These are phyloP conservation scores for Dolomedes plantarius DNA, from an alignment of 2,888 invertebrate species.

Conservation along the genomic window DNA sequence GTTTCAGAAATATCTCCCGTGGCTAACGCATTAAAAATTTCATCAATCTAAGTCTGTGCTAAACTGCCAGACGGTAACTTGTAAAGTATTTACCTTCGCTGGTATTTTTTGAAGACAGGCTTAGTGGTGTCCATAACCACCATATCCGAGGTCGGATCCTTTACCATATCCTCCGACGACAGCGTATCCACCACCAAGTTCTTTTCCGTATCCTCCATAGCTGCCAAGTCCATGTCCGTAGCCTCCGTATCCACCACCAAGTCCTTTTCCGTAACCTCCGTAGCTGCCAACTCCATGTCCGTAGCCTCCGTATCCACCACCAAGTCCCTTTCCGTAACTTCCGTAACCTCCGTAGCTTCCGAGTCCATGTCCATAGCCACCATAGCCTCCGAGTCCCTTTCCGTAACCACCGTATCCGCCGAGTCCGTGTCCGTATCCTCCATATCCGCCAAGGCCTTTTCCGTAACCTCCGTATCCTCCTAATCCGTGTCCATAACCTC, in stretches of 20 bases:
- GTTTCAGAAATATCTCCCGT: no score
- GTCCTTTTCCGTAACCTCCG: neutral
- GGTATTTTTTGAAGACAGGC: neutral
- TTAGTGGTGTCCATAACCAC: constrained; percentile 28
- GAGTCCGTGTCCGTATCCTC: constrained; percentile 4
- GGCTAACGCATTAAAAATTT: no score
- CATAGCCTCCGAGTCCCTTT: constrained; percentile 1
- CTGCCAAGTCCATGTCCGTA: constrained; percentile 19
- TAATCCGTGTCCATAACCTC: neutral
- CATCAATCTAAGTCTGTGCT: no score
- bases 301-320: neutral
- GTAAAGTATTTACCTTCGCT: no score
- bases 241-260: constrained; percentile 4
- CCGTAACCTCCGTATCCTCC: neutral
- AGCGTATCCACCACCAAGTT: neutral
- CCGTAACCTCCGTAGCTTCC: constrained; percentile 35
- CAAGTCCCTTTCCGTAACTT: constrained; percentile 17
- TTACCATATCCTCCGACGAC: constrained; percentile 31
- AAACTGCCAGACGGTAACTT: no score
- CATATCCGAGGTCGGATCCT: constrained; percentile 18
- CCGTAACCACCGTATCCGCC: neutral
- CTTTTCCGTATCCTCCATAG: constrained; percentile 29
- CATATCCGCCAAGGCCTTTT: neutral
- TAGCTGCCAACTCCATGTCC: neutral
- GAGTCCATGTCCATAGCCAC: constrained; percentile 21